These are phyloP conservation scores for Siniperca knerii DNA, from an alignment of 2,113 vertebrate species.

Conservation along the genomic window DNA sequence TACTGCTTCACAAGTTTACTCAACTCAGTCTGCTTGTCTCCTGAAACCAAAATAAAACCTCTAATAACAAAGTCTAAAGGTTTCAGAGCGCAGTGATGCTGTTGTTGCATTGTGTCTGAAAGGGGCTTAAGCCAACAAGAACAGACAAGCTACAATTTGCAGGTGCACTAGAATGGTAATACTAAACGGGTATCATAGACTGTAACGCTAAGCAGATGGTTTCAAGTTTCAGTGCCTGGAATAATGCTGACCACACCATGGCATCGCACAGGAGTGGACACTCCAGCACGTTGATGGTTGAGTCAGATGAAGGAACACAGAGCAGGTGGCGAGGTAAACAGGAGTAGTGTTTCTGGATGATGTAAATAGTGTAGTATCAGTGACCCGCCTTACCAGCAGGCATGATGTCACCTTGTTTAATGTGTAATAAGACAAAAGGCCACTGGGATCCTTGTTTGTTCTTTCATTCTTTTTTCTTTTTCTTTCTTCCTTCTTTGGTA, in stretches of 20 bases:
- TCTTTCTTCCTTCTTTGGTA: not conserved
- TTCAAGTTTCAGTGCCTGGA: slow-evolving; percentile 65
- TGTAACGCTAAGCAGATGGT: slow-evolving; percentile 41
- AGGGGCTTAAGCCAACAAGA: slow-evolving; percentile 26
- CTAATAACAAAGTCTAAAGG: slow-evolving; percentile 24
- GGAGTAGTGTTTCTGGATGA: slow-evolving; percentile 58
- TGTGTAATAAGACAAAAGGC: slow-evolving; percentile 48
- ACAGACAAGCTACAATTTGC: slow-evolving; percentile 48
- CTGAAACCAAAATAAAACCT: slow-evolving; percentile 61
- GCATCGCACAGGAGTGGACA: slow-evolving; percentile 41
- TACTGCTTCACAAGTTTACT: slow-evolving; percentile 34
- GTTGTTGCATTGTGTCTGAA: too few species aligned
- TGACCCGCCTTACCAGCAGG: slow-evolving; percentile 44
- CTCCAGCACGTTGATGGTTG: slow-evolving; percentile 14
- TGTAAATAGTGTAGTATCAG: slow-evolving; percentile 75
- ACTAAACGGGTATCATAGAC: slow-evolving; percentile 18
- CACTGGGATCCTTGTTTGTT: not conserved
- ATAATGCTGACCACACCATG: slow-evolving; percentile 58
- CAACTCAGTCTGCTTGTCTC: slow-evolving; percentile 46
- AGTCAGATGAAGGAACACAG: slow-evolving; percentile 51
- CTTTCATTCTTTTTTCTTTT: not conserved
- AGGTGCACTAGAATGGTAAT: slow-evolving; percentile 26
- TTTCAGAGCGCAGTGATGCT: too few species aligned
- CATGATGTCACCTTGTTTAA: slow-evolving; percentile 71
- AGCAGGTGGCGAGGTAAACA: slow-evolving; percentile 58